Evolutionary conservation across 37 sponge, comb jelly and placozoan genomes (phyloP).

Genomic region (Oopsacas minuta): DNA sequence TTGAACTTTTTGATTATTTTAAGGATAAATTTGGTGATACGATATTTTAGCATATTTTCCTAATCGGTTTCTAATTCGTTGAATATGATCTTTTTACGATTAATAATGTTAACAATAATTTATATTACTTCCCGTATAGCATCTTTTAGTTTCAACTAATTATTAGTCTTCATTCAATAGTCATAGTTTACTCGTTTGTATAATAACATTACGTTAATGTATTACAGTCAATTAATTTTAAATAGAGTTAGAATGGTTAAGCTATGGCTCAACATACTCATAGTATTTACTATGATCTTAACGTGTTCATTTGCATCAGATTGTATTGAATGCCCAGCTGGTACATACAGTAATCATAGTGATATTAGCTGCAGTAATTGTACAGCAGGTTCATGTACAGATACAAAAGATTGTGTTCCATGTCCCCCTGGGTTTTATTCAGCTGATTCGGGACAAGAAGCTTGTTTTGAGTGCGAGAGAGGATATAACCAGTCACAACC

Average conservation of each 20-base stretch:
- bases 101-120: too few relatives aligned
- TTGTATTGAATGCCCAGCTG: background rate
- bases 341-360: background rate
- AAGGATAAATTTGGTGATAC: slow-evolving; percentile 6
- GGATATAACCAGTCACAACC: background rate
- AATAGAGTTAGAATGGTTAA: too few relatives aligned
- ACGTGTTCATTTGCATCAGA: too few relatives aligned
- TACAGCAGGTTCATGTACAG: background rate
- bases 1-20: slow-evolving; percentile 47
- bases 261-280: too few relatives aligned
- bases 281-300: too few relatives aligned
- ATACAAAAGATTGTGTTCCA: background rate
- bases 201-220: too few relatives aligned
- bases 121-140: too few relatives aligned
- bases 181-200: too few relatives aligned
- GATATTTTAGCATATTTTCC: background rate
- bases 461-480: background rate
- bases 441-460: background rate
- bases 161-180: background rate
- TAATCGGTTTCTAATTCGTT: too few relatives aligned
- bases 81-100: too few relatives aligned
- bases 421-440: background rate
- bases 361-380: background rate
- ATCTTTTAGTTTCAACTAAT: too few relatives aligned
- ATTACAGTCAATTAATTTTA: too few relatives aligned